Percentiles rank a stretch among this genome's conserved stretches.
These are phyloP conservation scores for Simalia tracyae DNA, from an alignment of 2,797 vertebrate species.

Conservation along the genomic window DNA sequence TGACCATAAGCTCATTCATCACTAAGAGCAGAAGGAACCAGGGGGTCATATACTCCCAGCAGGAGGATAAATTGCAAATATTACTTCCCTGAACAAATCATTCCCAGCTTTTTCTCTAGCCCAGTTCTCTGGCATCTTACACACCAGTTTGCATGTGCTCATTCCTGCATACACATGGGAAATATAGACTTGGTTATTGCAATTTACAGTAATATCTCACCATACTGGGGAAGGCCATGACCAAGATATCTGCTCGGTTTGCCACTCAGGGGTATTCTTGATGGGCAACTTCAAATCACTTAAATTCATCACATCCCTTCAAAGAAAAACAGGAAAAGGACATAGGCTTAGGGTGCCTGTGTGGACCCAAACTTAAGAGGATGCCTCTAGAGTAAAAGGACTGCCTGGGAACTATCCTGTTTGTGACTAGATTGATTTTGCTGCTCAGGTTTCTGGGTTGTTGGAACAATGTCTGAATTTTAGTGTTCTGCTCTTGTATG, in stretches of 20 bases:
- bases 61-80: constrained; percentile 11
- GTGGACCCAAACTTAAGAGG: not conserved
- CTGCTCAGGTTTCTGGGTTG: not conserved
- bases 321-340: not conserved
- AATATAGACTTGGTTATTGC: not conserved
- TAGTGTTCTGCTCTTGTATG: not conserved
- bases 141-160: not conserved
- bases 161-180: not conserved
- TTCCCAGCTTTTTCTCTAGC: not conserved
- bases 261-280: not conserved
- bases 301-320: not conserved
- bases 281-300: not conserved
- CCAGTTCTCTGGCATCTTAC: constrained; percentile 1
- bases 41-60: not conserved
- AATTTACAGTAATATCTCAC: not conserved
- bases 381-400: not conserved
- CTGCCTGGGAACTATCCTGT: not conserved
- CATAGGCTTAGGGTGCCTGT: not conserved
- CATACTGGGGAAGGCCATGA: not conserved
- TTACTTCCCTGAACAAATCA: constrained; percentile 31
- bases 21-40: not conserved
- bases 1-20: constrained; percentile 12
- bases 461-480: too few relatives aligned
- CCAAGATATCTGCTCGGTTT: not conserved
- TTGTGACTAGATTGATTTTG: not conserved